These are phyloP conservation scores for Leistus spinibarbis DNA, from an alignment of 2,888 invertebrate species.

Conservation along the genomic window DNA sequence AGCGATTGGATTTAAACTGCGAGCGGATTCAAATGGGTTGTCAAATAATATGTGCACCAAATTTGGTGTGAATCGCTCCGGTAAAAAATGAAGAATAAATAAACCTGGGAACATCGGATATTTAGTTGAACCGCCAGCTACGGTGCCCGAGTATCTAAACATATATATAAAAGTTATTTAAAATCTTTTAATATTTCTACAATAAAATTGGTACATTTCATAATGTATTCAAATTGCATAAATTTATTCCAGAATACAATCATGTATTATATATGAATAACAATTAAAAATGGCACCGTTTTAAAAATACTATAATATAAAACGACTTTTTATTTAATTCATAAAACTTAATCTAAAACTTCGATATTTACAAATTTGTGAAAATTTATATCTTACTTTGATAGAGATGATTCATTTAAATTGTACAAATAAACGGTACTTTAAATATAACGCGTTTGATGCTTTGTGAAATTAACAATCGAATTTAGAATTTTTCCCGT, in stretches of 20 bases:
- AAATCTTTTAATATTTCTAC: background rate
- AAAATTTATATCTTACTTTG: background rate
- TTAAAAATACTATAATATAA: background rate
- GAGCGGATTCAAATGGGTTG: no score
- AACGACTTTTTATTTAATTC: background rate
- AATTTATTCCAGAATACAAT: background rate
- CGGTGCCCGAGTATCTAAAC: no score
- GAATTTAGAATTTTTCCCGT: slow-evolving; percentile 69
- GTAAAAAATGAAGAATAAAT: no score
- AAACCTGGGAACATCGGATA: no score
- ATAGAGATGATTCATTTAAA: background rate
- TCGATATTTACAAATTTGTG: background rate
- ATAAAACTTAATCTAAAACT: background rate
- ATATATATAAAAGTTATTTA: background rate
- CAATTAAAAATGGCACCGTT: background rate
- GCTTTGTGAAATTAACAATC: no score
- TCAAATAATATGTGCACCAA: no score
- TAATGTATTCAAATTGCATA: background rate
- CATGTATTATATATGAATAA: background rate
- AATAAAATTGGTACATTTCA: background rate
- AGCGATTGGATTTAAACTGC: no score
- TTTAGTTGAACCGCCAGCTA: no score
- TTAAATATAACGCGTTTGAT: background rate
- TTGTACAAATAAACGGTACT: background rate
- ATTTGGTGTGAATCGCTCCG: no score